phyloP scores from a whole-genome alignment of 1,140 invertebrate species.

The Drosophila pachea region DNA sequence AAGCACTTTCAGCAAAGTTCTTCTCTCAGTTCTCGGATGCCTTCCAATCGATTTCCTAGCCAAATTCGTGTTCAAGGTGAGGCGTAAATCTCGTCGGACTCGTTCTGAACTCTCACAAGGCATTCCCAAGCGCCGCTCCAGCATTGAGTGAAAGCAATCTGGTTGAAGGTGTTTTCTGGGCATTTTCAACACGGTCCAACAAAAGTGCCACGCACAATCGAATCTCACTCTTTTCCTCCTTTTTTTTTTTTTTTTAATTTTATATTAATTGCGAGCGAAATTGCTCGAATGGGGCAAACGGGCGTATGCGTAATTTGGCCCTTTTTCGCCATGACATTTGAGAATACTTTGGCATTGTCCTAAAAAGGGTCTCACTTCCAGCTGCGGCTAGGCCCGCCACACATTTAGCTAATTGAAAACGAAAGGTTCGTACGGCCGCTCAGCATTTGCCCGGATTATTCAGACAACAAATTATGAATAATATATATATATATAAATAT shows the following conservation, averaged over 20 bases:
- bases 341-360: slow-evolving; percentile 24
- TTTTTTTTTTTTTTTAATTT: background rate
- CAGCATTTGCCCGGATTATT: slow-evolving; percentile 1
- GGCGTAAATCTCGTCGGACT: background rate
- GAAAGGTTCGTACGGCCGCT: background rate
- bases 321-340: background rate
- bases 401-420: slow-evolving; percentile 41
- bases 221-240: background rate
- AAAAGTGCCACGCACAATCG: background rate
- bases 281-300: background rate
- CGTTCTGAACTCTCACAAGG: background rate
- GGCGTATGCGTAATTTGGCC: slow-evolving; percentile 19
- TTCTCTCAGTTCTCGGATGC: slow-evolving; percentile 1
- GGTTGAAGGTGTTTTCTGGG: background rate
- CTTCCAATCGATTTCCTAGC: slow-evolving; percentile 12
- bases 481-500: too few relatives aligned
- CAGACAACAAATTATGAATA: too few relatives aligned
- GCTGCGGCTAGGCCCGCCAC: background rate
- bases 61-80: background rate
- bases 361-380: slow-evolving; percentile 23
- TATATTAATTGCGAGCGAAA: background rate
- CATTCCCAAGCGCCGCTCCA: background rate
- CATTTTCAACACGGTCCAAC: background rate
- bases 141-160: background rate
- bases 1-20: slow-evolving; percentile 8